Base-by-base conservation (phyloP, 1,140 invertebrate genomes). In the Drosophila erecta region DNA sequence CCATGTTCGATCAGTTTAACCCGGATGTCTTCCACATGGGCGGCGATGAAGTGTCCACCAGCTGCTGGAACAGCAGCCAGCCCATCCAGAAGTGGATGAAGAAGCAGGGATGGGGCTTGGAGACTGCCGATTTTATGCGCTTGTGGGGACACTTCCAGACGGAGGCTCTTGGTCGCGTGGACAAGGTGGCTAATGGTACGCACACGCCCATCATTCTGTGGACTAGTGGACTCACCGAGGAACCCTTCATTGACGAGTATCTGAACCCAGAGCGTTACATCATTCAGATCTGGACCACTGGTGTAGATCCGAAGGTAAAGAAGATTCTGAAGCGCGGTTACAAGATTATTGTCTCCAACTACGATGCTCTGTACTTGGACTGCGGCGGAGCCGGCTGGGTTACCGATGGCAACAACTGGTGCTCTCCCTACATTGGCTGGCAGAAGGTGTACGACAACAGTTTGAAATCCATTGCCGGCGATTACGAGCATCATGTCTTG, bases 11-110 rank as follows among this genome's bases (percentile, higher is more conserved):
- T 71, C 93, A 94, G 17, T 91, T 86, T 44, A 47, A 97, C 79
- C 94, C 96, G 0, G 96, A 97, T 79, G 92, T 97, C 0, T 97
- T 97, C 91, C 97, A 98, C 81, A 97, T 97, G 96, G 97, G 97
- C 22, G 97, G 97, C 0, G 97, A 97, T 84, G 97, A 98, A 87
- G 96, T 97, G 0, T 95, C 94, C 44, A 91, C 95, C 14, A 92
- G 93, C 30, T 97, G 97, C 84, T 98, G 97, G 97, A 96, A 96
- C 78, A 94, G 94, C 3, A 95, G 95, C 0, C 76, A 91, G 7
- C 92, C 92, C 15, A 96, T 98, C 74, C 94, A 93, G 40, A 90
- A 95, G 4, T 97, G 95, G 94, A 96, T 98, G 95, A 53, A 61
- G 4, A 40, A 91, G 51, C 92, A 93, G 1, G 92, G 94, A 6